Evolutionary conservation across 2,797 vertebrate genomes (phyloP), one percentile per base, ranked within the genome.

Genomic region (Ctenopoma kingsleyae): DNA sequence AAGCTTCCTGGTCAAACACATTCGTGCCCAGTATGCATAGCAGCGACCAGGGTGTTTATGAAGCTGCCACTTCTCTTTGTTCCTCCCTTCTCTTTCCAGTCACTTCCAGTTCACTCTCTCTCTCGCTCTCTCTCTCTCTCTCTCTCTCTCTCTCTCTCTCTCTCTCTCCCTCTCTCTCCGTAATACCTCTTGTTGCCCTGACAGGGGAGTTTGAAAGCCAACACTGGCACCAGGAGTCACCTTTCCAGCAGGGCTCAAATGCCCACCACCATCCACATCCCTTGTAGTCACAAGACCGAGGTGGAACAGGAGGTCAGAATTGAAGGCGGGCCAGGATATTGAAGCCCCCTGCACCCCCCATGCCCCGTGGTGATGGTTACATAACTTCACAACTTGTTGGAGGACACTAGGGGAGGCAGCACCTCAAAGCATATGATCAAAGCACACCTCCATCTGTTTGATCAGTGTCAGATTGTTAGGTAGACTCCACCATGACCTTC

Each of bases 191-290:
- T 77, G 71, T 74, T 61, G 68, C 67, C 84, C 83, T 81, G 81
- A 78, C 74, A 69, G 76, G 82, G 2, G 62, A 57, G 78, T 81
- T 76, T 90, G 92, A 91, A 94, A 93, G 75, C 77, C 70, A 88
- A 93, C 85, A 89, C 92, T 84, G 86, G 86, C 87, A 87, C 82
- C 90, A 89, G 87, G 92, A 89, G 89, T 93, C 89, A 89, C 81
- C 90, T 93, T 93, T 84, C 88, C 85, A 54, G 71, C 85, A 78
- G 79, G 83, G 60, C 71, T 87, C 77, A 40, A 72, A 83, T 73
- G 74, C 76, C 82, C 83, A 54, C 60, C 72, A 40, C 71, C 71
- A 68, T 81, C 83, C 76, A 62, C n/a, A 12, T 76, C 54, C 65
- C 68, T 63, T 16, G 16, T 6, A 78, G 85, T 91, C 89, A 92